These are phyloP conservation scores for Thereva unica DNA, from an alignment of 2,888 invertebrate species.

Conservation along the genomic window DNA sequence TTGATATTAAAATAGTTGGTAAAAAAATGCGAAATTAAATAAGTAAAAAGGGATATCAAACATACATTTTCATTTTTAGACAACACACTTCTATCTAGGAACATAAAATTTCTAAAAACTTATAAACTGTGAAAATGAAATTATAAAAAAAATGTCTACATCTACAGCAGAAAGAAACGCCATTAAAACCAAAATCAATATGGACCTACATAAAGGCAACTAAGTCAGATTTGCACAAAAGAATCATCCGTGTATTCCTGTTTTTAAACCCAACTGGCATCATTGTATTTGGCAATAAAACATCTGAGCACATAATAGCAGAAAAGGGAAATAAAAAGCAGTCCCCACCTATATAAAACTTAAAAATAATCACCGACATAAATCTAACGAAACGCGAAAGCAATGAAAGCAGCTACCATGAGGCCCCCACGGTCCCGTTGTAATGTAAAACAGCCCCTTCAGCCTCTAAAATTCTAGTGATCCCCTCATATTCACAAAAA, in stretches of 20 bases:
- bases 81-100: no score
- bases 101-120: no score
- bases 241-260: conserved; percentile 30
- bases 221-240: conserved; percentile 29
- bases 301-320: conserved; percentile 29
- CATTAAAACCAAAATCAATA: conserved; percentile 28
- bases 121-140: no score
- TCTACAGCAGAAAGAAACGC: no score
- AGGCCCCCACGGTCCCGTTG: conserved; percentile 12
- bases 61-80: no score
- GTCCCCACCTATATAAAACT: conserved; percentile 49
- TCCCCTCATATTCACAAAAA: conserved; percentile 33
- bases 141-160: no score
- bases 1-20: no score
- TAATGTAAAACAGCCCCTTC: background rate
- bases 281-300: conserved; percentile 34
- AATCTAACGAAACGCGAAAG: conserved; percentile 50
- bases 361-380: conserved; percentile 57
- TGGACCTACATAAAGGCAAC: background rate
- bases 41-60: no score
- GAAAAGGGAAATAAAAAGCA: conserved; percentile 14
- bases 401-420: conserved; percentile 28
- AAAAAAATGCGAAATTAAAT: no score
- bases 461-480: conserved; percentile 34
- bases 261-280: conserved; percentile 14